Conservation (phyloP, 2,113 vertebrate species). For the Halichoeres trimaculatus region DNA sequence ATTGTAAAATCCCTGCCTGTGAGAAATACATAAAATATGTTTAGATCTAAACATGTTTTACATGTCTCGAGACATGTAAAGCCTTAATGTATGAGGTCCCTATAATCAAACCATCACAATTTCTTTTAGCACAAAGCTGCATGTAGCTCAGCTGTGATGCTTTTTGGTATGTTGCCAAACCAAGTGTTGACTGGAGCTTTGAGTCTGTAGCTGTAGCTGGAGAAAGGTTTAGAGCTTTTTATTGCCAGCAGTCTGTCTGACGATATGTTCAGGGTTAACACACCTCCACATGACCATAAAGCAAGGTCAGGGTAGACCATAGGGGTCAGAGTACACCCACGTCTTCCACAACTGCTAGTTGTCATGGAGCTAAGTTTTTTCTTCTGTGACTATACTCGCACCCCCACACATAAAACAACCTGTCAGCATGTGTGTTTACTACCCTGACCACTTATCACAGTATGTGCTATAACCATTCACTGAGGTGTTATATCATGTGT, state of each 20-base stretch:
- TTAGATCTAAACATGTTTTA: too few species aligned
- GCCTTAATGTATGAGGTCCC: slow-evolving; percentile 45
- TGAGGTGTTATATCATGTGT: slow-evolving; percentile 4
- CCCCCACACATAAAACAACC: slow-evolving; percentile 13
- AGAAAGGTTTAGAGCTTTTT: slow-evolving; percentile 23
- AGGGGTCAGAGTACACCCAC: slow-evolving; percentile 43
- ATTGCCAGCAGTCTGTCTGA: slow-evolving; percentile 29
- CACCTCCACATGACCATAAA: slow-evolving; percentile 19
- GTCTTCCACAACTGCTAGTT: slow-evolving; percentile 2
- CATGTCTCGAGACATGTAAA: slow-evolving; percentile 23
- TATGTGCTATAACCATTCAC: not conserved
- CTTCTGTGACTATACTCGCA: slow-evolving; percentile 15
- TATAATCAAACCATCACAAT: slow-evolving; percentile 22
- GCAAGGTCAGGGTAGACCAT: slow-evolving; percentile 11
- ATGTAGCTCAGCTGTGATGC: slow-evolving; percentile 3
- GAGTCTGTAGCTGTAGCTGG: not conserved
- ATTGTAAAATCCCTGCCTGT: too few species aligned
- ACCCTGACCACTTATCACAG: not conserved
- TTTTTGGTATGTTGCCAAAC: not conserved
- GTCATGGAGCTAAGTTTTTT: slow-evolving; percentile 26
- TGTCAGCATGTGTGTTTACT: not conserved
- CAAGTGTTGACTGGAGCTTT: not conserved
- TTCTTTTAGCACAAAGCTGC: slow-evolving; percentile 39
- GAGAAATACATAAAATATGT: too few species aligned
- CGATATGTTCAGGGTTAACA: slow-evolving; percentile 39